Evolutionary conservation across 1,140 invertebrate genomes (phyloP), one percentile per base, ranked within the genome.

Genomic region (Bicyclus anynana): DNA sequence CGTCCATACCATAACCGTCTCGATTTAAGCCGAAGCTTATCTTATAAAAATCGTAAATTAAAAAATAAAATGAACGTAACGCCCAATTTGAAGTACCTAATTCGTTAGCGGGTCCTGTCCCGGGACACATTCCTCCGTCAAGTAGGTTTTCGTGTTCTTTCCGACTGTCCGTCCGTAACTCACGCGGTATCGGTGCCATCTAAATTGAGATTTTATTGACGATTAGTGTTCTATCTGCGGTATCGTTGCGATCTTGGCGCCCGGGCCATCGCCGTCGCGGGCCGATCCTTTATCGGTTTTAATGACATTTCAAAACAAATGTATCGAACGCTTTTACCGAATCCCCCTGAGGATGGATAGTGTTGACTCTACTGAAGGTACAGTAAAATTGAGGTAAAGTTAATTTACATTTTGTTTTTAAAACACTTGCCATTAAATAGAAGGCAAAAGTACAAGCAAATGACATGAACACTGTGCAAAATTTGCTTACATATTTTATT

Each of bases 121-220:
- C 66, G 65, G 59, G 74, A 70, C 75, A 59, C 83, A 86, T 88
- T 88, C 83, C 83, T 74, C 53, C 63, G 76, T 66, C 77, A 77
- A 86, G 85, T 86, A 86, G 84, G 79, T 86, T 87, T 87, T 84
- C 84, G 83, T 87, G 84, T 87, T 83, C 77, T 57, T 74, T 66
- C 70, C 48, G 75, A 69, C 70, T 75, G 82, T 74, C 75, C 80
- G 83, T 81, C 77, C 85, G 82, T 86, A 88, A 81, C 76, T 88
- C 83, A 88, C 76, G 42, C 73, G 71, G 64, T 88, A 88, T 88
- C 85, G 81, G 69, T 78, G 74, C 83, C 80, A 88, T 88, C 85
- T 88, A 88, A 86, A 88, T 88, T 86, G 83, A 88, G 85, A 88
- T 88, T 88, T 88, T 86, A 88, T 88, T 88, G 85, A 80, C 82